A percentile compares a stretch with the other conserved stretches of the same genome.
phyloP scores from a whole-genome alignment of 2,113 vertebrate genomes.

The Uria lomvia region DNA sequence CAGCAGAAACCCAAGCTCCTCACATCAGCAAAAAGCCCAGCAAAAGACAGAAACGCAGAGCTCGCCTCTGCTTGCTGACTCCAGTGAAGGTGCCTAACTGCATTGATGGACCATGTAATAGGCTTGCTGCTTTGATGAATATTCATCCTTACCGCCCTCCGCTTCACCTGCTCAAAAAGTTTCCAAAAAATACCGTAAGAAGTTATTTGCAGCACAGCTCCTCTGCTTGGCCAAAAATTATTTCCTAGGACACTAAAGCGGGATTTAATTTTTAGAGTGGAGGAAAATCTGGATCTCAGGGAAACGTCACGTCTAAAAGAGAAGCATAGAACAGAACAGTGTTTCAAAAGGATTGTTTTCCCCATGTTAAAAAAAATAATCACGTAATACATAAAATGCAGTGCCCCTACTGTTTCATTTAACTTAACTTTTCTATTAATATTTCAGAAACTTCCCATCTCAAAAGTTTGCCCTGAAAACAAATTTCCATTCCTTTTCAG shows the following conservation, averaged over 20 bases:
- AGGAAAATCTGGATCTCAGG: background rate
- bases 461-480: background rate
- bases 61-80: background rate
- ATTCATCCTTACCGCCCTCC: background rate
- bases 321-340: background rate
- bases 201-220: background rate
- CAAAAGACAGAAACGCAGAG: background rate
- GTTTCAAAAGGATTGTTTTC: background rate
- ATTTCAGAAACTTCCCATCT: background rate
- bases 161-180: background rate
- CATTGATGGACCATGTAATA: background rate
- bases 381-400: background rate
- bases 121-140: background rate
- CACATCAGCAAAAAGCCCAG: slow-evolving; percentile 19
- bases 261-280: background rate
- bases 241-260: background rate
- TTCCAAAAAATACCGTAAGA: background rate
- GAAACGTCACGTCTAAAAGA: background rate
- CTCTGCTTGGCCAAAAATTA: background rate
- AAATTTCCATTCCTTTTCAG: background rate
- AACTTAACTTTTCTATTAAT: background rate
- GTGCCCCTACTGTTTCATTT: background rate
- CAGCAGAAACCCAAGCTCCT: slow-evolving; percentile 21
- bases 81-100: background rate
- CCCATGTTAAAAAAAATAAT: background rate